These are phyloP conservation scores for Cyclophora albipunctata DNA, from an alignment of 2,888 invertebrate species.

Conservation along the genomic window DNA sequence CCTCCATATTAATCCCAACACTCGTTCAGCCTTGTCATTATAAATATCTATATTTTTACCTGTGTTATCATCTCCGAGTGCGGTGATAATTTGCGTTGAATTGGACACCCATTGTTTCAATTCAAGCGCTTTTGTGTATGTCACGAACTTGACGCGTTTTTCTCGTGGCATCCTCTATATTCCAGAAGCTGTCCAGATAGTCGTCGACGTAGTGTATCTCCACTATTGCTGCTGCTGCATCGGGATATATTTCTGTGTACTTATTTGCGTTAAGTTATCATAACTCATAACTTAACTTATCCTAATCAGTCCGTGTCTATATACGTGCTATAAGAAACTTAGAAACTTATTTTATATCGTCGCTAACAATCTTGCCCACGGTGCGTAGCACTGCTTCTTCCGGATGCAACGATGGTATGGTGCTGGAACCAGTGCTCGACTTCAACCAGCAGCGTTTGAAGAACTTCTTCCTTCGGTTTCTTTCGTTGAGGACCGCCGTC, in stretches of 20 bases:
- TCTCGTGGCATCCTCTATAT: background rate
- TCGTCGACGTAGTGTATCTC: constrained; percentile 9
- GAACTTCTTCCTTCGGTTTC: no score
- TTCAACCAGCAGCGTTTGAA: no score
- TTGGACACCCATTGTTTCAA: constrained; percentile 14
- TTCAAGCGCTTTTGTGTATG: constrained; percentile 16
- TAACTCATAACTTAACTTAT: no score
- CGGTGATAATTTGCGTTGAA: background rate
- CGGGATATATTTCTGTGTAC: constrained; percentile 3
- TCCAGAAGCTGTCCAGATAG: constrained; percentile 2
- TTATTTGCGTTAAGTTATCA: no score
- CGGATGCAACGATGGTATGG: no score
- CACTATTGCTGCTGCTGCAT: constrained; percentile 2
- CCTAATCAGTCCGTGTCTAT: no score
- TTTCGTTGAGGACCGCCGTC: no score
- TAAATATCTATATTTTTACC: background rate
- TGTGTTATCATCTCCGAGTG: background rate
- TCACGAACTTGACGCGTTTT: background rate
- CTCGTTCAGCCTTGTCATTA: background rate
- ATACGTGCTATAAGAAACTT: no score
- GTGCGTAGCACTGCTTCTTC: no score
- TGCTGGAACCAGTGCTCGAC: no score
- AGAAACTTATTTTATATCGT: no score
- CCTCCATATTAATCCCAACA: constrained; percentile 2
- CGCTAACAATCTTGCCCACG: no score